These are phyloP conservation scores for Triops longicaudatus DNA, from an alignment of 1,140 invertebrate genomes.

Conservation along the genomic window DNA sequence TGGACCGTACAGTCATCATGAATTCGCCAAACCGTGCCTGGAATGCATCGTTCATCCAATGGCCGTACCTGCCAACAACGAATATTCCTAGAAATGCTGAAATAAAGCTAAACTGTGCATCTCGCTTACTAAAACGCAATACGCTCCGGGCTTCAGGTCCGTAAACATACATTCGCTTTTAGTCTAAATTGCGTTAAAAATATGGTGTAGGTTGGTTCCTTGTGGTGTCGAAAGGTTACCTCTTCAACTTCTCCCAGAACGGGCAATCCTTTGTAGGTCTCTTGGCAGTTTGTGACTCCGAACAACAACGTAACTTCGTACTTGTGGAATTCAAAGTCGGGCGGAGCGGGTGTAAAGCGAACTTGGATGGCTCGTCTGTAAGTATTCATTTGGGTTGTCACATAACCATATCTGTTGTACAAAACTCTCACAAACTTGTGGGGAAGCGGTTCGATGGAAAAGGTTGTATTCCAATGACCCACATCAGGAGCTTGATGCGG, in stretches of 20 bases:
- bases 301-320: neutral
- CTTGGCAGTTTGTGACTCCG: neutral
- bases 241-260: neutral
- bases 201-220: too few species aligned
- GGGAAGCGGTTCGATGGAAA: neutral
- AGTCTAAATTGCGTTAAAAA: neutral
- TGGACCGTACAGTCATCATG: neutral
- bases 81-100: neutral
- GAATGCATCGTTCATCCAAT: neutral
- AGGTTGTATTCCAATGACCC: conserved; percentile 10
- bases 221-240: neutral
- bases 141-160: neutral
- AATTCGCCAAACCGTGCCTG: conserved; percentile 3
- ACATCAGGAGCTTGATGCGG: neutral
- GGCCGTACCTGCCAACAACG: neutral
- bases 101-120: neutral
- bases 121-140: neutral
- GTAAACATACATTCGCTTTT: neutral
- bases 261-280: neutral
- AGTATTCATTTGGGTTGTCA: neutral
- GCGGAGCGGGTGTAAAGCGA: neutral
- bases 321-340: neutral
- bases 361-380: neutral
- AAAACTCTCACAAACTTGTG: neutral
- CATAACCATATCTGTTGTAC: neutral